Evolutionary conservation across 2,888 invertebrate species (phyloP).

Genomic region (Venusia cambrica): DNA sequence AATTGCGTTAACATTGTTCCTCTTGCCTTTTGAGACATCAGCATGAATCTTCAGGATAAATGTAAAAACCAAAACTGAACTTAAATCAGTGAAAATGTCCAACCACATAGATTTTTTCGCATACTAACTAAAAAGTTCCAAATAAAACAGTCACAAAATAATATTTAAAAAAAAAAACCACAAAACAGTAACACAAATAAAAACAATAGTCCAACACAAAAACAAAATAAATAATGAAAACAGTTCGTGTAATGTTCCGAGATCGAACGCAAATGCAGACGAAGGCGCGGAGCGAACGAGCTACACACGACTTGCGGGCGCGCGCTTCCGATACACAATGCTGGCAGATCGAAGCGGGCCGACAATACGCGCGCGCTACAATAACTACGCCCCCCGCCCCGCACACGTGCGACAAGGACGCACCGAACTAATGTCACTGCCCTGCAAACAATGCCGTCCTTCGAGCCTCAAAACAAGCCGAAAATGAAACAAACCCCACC

Average conservation of each 20-base stretch:
- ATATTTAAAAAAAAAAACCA: constrained; percentile 42
- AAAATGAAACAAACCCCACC: constrained; percentile 48
- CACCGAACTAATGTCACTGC: constrained; percentile 79
- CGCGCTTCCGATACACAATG: constrained; percentile 74
- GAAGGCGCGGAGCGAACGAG: constrained; percentile 44
- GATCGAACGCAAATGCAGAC: constrained; percentile 51
- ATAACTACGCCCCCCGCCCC: constrained; percentile 72
- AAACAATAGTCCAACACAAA: constrained; percentile 56
- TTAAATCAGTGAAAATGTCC: constrained; percentile 58
- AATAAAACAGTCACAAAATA: constrained; percentile 38
- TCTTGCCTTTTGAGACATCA: constrained; percentile 67
- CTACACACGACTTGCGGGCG: constrained; percentile 57
- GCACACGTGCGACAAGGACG: constrained; percentile 75
- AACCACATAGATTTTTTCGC: constrained; percentile 71
- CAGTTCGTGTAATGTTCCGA: constrained; percentile 50
- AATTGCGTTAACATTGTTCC: constrained; percentile 73
- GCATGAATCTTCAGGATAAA: constrained; percentile 48
- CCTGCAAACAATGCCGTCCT: constrained; percentile 77
- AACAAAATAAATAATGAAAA: constrained; percentile 40
- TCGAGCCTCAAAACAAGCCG: constrained; percentile 41
- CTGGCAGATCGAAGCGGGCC: constrained; percentile 76
- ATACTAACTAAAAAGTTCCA: constrained; percentile 52
- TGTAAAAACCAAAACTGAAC: constrained; percentile 38
- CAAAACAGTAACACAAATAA: constrained; percentile 42
- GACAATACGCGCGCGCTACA: constrained; percentile 80